These are phyloP conservation scores for Brachionus manjavacas DNA, from an alignment of 1,140 invertebrate genomes.

Conservation along the genomic window DNA sequence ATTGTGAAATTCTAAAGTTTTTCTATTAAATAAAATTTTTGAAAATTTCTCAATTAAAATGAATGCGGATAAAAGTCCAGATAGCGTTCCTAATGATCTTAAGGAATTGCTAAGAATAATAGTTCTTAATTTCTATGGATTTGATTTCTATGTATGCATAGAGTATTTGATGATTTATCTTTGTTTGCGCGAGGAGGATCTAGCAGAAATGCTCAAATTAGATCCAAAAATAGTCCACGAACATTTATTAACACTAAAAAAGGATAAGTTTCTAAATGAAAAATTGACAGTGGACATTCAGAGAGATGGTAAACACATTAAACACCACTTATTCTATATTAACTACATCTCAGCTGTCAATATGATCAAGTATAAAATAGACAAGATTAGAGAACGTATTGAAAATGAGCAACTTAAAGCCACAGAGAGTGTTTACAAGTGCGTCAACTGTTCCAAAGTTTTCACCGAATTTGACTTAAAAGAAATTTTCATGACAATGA, in stretches of 20 bases:
- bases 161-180: constrained; percentile 12
- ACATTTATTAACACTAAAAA: neutral
- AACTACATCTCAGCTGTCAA: constrained; percentile 1
- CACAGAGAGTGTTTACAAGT: neutral
- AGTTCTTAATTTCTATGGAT: neutral
- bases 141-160: constrained; percentile 2
- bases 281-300: neutral
- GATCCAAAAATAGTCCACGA: constrained; percentile 24
- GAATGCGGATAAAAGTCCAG: neutral
- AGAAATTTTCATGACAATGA: constrained; percentile 37
- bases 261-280: constrained; percentile 29
- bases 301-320: constrained; percentile 21
- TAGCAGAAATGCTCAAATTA: constrained; percentile 15
- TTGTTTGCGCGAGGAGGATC: neutral
- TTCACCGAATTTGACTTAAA: constrained; percentile 12
- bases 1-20: too few species aligned
- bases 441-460: neutral
- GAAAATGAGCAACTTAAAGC: neutral
- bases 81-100: neutral
- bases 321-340: neutral
- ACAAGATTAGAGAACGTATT: neutral
- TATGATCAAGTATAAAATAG: constrained; percentile 31
- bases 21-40: neutral
- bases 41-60: neutral
- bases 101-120: constrained; percentile 11